Percentiles rank a stretch among this genome's conserved stretches.
phyloP scores from a whole-genome alignment of 2,888 invertebrate genomes.

The Drosophila paranaensis region DNA sequence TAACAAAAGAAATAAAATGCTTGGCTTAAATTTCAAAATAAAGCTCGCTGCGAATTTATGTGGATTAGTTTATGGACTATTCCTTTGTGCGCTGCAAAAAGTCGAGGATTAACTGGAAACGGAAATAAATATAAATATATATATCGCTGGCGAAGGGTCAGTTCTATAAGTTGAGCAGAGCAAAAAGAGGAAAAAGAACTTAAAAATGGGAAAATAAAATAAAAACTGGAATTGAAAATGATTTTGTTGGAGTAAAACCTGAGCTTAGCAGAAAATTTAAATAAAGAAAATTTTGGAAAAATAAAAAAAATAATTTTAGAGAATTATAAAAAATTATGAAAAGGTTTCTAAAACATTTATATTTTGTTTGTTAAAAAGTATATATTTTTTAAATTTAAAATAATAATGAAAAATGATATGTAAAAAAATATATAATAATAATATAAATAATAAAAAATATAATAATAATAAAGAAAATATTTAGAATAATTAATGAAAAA shows the following conservation, averaged over 20 bases:
- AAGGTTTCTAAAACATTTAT: no score
- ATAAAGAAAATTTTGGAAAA: no score
- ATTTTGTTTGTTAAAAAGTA: no score
- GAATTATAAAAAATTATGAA: no score
- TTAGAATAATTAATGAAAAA: no score
- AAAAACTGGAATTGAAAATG: background rate
- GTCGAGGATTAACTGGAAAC: slow-evolving; percentile 24
- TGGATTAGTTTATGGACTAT: slow-evolving; percentile 33
- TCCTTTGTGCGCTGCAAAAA: slow-evolving; percentile 29
- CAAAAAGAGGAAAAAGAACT: background rate
- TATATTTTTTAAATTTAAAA: background rate
- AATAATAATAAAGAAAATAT: no score
- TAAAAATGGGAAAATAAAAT: background rate
- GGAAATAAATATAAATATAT: slow-evolving; percentile 5
- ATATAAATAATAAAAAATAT: no score
- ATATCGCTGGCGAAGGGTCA: slow-evolving; percentile 23
- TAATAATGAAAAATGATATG: no score
- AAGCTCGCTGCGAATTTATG: slow-evolving; percentile 41
- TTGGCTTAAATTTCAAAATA: slow-evolving; percentile 54
- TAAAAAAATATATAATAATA: no score
- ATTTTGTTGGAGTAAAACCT: background rate
- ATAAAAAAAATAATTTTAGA: no score
- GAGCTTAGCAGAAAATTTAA: background rate
- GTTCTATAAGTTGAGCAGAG: background rate
- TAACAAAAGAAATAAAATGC: slow-evolving; percentile 36